Evolutionary conservation across 2,113 vertebrate species (phyloP), one percentile per base, ranked within the genome.

Genomic region (Fulica atra): DNA sequence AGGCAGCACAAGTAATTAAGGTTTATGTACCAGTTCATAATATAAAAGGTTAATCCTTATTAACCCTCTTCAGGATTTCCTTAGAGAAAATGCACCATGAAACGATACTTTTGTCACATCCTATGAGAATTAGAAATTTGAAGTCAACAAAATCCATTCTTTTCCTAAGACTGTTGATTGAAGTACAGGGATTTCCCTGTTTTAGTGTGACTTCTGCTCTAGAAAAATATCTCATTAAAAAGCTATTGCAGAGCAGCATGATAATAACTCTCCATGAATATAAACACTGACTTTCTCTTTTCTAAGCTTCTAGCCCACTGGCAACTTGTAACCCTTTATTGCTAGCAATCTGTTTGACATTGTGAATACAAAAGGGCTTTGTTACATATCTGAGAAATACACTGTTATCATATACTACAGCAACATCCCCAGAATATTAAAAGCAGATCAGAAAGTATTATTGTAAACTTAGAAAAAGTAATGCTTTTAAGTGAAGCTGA

Each of bases 1-100:
- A 71, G 38, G 33, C 40, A 87, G 54, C 42, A 79, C 38, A 84
- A 59, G 42, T 84, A 91, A 94, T 86, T 44, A 86, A 95, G 65
- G 61, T 76, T 90, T 77, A 92, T 78, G 51, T 42, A 73, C 15
- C 79, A 78, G 53, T 81, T 95, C 69, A 35, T 73, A 81, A 83
- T 46, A 93, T 46, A 74, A 89, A 91, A 93, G 9, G 10, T 83
- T 88, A 76, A 95, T 95, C 38, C 46, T 79, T 65, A 81, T 80
- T 66, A 86, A 50, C 31, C 16, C 29, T 64, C 50, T 82, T 93
- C 18, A 70, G 35, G 26, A 44, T 88, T 64, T 87, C 20, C 25
- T 88, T 78, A 66, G 50, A 92, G 54, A 71, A 93, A 87, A 88
- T 51, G 17, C 11, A 35, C 29, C 25, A 9, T 56, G 60, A 73